Evolutionary conservation across 2,113 vertebrate genomes (phyloP), one percentile per base, ranked within the genome.

Genomic region (Epinephelus cyanopodus): DNA sequence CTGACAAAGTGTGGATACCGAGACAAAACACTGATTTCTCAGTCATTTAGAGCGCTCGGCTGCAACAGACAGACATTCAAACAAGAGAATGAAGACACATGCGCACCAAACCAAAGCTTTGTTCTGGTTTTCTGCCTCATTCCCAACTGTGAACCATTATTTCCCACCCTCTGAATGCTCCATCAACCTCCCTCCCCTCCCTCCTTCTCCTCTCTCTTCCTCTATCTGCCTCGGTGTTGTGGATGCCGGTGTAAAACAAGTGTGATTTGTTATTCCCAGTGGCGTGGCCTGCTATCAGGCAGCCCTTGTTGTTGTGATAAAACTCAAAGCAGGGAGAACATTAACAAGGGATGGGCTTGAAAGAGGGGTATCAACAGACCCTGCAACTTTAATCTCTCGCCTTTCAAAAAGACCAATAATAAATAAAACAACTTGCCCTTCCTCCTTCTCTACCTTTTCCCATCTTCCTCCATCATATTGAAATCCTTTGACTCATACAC

Each of bases 201-300:
- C 18, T 47, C 57, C 39, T 19, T 45, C 63, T 52, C 53, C 18
- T 62, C 19, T 50, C 58, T n/a, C 72, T 77, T 18, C 47, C 25
- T 54, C 62, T 73, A 57, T 87, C 82, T 37, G 60, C 65, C 85
- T 80, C 18, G 10, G 79, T 71, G 75, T 72, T 67, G 68, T 33
- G 73, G 81, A 79, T 76, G 66, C 69, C 45, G 82, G 83, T 87
- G 85, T 87, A 87, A 89, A 91, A 89, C 86, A 82, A 87, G 86
- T 42, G 73, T 71, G 87, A 87, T 90, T 89, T 90, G 90, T 91
- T 86, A 87, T 92, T 89, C 91, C 85, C 88, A 45, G 75, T 79
- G 72, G 76, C 23, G 23, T 79, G 78, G 77, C 78, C 61, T 58
- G 85, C 86, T 90, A 92, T 92, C 89, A 84, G 89, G 50, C 82